A percentile compares a stretch with the other conserved stretches of the same genome.
These are phyloP conservation scores for Sciaenops ocellatus DNA, from an alignment of 2,797 vertebrate genomes.

Conservation along the genomic window DNA sequence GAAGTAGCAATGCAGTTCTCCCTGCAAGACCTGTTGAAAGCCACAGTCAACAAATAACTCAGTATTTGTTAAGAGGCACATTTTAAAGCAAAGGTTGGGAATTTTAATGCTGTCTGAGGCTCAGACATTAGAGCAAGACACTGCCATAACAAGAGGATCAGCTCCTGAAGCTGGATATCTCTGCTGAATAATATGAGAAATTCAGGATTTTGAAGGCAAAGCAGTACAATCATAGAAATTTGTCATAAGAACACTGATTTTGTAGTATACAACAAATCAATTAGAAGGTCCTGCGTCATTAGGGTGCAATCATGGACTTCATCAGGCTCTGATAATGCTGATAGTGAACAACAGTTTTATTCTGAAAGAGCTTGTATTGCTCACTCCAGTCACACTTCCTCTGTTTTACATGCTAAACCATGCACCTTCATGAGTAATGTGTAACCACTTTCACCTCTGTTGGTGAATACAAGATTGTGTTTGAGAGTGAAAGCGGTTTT, in stretches of 20 bases:
- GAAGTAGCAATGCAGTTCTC: constrained; percentile 8
- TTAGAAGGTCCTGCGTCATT: neutral
- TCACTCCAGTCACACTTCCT: neutral
- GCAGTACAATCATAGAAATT: neutral
- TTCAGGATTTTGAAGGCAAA: neutral
- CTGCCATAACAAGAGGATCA: no score
- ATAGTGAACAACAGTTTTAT: neutral
- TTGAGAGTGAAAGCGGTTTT: neutral
- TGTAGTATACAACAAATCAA: neutral
- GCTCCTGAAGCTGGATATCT: no score
- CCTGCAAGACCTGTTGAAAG: constrained; percentile 13
- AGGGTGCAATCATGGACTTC: neutral
- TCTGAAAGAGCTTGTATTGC: neutral
- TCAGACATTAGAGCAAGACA: no score
- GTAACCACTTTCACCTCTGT: no score
- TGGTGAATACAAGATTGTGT: neutral
- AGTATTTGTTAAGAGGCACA: neutral
- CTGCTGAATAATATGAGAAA: neutral
- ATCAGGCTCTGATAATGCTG: neutral
- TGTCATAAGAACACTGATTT: neutral
- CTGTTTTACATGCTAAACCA: neutral
- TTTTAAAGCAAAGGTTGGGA: neutral
- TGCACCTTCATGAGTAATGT: neutral
- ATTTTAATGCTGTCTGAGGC: neutral
- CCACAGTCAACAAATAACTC: neutral